phyloP scores from a whole-genome alignment of 2,888 invertebrate species.

The Nesidiocoris tenuis region DNA sequence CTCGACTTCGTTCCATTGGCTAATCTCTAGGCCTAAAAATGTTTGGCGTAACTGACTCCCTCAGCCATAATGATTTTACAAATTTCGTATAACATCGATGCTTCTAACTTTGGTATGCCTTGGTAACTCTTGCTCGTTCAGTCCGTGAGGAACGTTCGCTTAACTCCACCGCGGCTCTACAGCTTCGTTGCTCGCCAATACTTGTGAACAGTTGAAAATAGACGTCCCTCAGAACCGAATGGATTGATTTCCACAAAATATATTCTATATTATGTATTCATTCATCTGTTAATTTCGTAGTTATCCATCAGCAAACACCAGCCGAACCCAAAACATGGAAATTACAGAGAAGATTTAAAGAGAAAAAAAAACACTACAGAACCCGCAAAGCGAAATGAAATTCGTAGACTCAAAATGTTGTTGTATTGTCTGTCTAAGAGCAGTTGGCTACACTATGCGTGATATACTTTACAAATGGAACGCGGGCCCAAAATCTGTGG shows the following conservation, averaged over 20 bases:
- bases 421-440: slow-evolving; percentile 53
- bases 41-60: too few species aligned
- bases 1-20: too few species aligned
- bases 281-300: not conserved
- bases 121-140: too few species aligned
- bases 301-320: not conserved
- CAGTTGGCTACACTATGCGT: slow-evolving; percentile 97
- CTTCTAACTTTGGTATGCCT: too few species aligned
- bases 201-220: not conserved
- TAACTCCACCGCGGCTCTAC: slow-evolving; percentile 14
- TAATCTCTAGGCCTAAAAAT: too few species aligned
- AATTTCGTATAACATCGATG: too few species aligned
- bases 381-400: slow-evolving; percentile 20
- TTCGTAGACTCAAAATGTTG: slow-evolving; percentile 46
- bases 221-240: too few species aligned
- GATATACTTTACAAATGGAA: slow-evolving; percentile 97
- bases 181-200: slow-evolving; percentile 38
- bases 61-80: too few species aligned
- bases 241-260: too few species aligned
- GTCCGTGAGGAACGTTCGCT: not conserved
- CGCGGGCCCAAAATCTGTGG: slow-evolving; percentile 88
- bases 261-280: not conserved
- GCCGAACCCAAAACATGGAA: not conserved
- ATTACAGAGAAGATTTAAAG: not conserved
- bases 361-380: not conserved